Conservation (phyloP, 2,797 vertebrate genomes). For the Eulemur coronatus region DNA sequence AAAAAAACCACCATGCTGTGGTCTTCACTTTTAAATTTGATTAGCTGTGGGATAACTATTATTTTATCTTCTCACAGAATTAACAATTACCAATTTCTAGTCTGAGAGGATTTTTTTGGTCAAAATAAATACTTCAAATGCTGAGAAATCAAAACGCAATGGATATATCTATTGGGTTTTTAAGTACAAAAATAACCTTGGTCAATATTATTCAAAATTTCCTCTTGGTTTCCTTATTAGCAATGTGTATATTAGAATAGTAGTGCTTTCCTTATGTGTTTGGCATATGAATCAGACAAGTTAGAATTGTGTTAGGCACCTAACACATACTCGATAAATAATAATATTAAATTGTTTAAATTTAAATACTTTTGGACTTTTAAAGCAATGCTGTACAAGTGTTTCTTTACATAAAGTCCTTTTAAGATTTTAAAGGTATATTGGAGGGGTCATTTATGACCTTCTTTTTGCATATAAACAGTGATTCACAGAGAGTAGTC, state of each 20-base stretch:
- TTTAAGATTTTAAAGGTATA: background rate
- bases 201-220: background rate
- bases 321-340: background rate
- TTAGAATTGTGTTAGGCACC: background rate
- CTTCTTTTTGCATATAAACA: background rate
- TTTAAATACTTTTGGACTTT: background rate
- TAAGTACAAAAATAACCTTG: background rate
- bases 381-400: background rate
- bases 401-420: background rate
- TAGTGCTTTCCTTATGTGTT: background rate
- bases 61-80: conserved; percentile 9
- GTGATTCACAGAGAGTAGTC: background rate
- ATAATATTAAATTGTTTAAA: background rate
- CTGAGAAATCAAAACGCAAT: conserved; percentile 28
- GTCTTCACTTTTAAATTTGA: conserved; percentile 46
- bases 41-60: conserved; percentile 11
- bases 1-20: background rate
- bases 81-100: background rate
- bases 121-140: conserved; percentile 38
- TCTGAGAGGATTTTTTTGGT: conserved; percentile 23
- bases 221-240: background rate
- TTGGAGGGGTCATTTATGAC: background rate
- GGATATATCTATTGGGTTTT: background rate
- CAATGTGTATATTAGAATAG: background rate
- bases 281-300: background rate